These are phyloP conservation scores for Trichonephila inaurata DNA, from an alignment of 1,140 invertebrate species.

Conservation along the genomic window DNA sequence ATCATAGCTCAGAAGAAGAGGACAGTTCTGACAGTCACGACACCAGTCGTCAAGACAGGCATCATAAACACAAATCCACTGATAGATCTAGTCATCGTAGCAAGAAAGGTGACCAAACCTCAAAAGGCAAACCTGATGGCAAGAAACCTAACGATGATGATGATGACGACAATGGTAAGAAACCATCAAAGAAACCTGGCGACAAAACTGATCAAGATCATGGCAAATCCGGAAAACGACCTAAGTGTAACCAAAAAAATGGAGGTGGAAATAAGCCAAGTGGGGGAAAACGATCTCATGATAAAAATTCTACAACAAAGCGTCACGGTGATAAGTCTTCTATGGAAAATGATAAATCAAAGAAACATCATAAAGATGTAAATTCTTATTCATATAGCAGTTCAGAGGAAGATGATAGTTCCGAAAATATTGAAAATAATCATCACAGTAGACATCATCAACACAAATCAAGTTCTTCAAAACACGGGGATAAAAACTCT, in stretches of 20 bases:
- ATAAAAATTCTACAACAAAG: too few relatives aligned
- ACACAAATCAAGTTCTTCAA: not conserved
- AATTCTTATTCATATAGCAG: not conserved
- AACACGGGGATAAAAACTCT: not conserved
- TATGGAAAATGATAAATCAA: not conserved
- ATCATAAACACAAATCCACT: too few relatives aligned
- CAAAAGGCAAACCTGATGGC: not conserved
- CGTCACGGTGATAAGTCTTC: not conserved
- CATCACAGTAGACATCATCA: not conserved
- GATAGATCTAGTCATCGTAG: too few relatives aligned
- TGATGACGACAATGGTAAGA: not conserved
- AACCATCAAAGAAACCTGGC: not conserved
- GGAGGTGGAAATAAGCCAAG: too few relatives aligned
- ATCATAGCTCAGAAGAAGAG: too few relatives aligned
- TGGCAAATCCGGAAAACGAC: not conserved
- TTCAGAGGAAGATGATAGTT: not conserved
- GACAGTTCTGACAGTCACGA: too few relatives aligned
- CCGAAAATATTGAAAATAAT: not conserved
- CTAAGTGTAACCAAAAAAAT: too few relatives aligned
- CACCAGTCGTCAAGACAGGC: too few relatives aligned
- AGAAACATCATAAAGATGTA: not conserved
- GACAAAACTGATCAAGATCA: not conserved
- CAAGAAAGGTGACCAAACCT: too few relatives aligned
- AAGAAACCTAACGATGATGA: not conserved
- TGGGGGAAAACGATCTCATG: too few relatives aligned